phyloP scores from a whole-genome alignment of 2,113 vertebrate species.

The Cochlearius cochlearius region DNA sequence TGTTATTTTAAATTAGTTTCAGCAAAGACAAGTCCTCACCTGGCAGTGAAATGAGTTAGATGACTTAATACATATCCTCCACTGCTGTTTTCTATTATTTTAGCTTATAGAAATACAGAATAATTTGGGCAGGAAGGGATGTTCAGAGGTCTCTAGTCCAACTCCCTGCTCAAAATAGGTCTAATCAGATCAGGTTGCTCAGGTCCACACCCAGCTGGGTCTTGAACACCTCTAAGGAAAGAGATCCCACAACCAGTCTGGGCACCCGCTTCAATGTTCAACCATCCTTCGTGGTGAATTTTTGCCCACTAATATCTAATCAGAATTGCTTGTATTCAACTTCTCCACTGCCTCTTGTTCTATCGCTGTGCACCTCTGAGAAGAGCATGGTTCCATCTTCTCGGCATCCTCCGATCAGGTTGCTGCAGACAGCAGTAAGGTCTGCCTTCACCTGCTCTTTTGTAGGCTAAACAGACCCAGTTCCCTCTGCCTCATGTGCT shows the following conservation, averaged over 20 bases:
- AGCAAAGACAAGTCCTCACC: background rate
- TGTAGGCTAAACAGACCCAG: background rate
- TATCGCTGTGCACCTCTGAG: background rate
- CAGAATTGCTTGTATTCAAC: background rate
- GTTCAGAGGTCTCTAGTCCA: background rate
- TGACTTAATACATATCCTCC: background rate
- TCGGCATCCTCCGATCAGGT: rapidly evolving
- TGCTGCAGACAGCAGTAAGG: rapidly evolving
- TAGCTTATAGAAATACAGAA: background rate
- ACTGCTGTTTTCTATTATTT: background rate
- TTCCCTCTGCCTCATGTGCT: background rate
- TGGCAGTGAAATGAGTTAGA: background rate
- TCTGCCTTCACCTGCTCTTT: background rate
- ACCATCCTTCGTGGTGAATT: background rate
- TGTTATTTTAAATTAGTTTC: background rate
- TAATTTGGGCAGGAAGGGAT: background rate
- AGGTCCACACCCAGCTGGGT: background rate
- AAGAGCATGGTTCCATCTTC: background rate
- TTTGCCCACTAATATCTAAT: background rate
- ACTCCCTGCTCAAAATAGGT: background rate
- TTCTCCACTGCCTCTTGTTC: background rate
- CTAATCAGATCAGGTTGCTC: background rate
- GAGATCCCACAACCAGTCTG: background rate
- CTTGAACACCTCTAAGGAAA: background rate
- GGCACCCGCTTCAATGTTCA: background rate